These are phyloP conservation scores for Himalopsyche japonica DNA, from an alignment of 2,888 invertebrate species.

Conservation along the genomic window DNA sequence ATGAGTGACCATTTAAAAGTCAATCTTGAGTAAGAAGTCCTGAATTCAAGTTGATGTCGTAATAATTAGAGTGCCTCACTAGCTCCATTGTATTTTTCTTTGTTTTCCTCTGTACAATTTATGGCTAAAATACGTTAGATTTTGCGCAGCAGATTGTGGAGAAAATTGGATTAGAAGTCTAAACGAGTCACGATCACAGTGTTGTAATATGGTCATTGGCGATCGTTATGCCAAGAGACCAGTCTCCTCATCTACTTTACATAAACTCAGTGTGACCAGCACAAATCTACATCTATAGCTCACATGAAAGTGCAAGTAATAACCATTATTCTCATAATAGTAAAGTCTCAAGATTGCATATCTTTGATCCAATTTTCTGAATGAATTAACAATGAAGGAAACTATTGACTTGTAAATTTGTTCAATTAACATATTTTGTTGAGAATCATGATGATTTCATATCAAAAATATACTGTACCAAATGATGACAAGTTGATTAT, in stretches of 20 bases:
- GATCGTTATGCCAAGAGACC: not conserved
- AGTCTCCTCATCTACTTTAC: not conserved
- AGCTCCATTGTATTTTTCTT: not conserved
- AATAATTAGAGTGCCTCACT: not conserved
- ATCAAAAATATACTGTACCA: too few relatives aligned
- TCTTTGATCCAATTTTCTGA: not conserved
- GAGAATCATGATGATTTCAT: too few relatives aligned
- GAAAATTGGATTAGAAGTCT: constrained; percentile 1
- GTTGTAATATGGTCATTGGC: not conserved
- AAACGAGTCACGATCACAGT: not conserved
- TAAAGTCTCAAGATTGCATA: not conserved
- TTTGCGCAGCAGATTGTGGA: not conserved
- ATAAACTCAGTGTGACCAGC: not conserved
- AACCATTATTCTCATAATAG: not conserved
- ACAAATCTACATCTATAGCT: not conserved
- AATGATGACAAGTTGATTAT: too few relatives aligned
- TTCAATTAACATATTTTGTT: too few relatives aligned
- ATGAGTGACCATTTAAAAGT: too few relatives aligned
- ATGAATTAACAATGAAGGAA: not conserved
- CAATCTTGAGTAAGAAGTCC: not conserved
- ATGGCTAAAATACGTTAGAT: not conserved
- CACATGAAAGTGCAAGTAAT: not conserved
- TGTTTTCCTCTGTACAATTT: not conserved
- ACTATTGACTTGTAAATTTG: not conserved
- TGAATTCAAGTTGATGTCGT: not conserved